A percentile compares a stretch with the other conserved stretches of the same genome.
phyloP scores from a whole-genome alignment of 2,888 invertebrate species.

The Plebejus argus region DNA sequence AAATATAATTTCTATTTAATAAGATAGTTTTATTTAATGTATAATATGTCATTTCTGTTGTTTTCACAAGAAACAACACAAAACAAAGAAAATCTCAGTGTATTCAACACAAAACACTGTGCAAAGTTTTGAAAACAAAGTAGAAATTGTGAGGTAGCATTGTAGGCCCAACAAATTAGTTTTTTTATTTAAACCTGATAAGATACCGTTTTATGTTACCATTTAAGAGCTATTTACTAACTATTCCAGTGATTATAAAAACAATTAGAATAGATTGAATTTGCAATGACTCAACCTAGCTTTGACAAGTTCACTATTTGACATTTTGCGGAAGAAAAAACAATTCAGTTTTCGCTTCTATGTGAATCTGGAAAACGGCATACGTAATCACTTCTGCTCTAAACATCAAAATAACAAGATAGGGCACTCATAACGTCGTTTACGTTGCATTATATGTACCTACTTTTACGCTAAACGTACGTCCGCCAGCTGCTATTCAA shows the following conservation, averaged over 20 bases:
- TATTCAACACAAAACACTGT: slow-evolving; percentile 2
- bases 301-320: slow-evolving; percentile 79
- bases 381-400: slow-evolving; percentile 47
- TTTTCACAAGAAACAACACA: neutral
- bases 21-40: neutral
- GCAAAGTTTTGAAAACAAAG: neutral
- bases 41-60: neutral
- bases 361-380: slow-evolving; percentile 56
- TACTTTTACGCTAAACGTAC: slow-evolving; percentile 72
- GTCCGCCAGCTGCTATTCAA: slow-evolving; percentile 81
- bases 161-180: neutral
- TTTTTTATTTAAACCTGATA: neutral
- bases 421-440: slow-evolving; percentile 58
- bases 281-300: slow-evolving; percentile 77
- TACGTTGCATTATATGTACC: slow-evolving; percentile 65
- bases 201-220: neutral
- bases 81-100: slow-evolving; percentile 7
- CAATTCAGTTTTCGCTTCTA: slow-evolving; percentile 60
- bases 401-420: slow-evolving; percentile 54
- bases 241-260: slow-evolving; percentile 6
- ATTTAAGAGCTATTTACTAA: neutral
- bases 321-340: slow-evolving; percentile 75
- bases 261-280: slow-evolving; percentile 52
- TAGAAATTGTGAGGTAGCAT: neutral
- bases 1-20: neutral